phyloP scores from a whole-genome alignment of 2,113 vertebrate genomes.

The Bungarus multicinctus region DNA sequence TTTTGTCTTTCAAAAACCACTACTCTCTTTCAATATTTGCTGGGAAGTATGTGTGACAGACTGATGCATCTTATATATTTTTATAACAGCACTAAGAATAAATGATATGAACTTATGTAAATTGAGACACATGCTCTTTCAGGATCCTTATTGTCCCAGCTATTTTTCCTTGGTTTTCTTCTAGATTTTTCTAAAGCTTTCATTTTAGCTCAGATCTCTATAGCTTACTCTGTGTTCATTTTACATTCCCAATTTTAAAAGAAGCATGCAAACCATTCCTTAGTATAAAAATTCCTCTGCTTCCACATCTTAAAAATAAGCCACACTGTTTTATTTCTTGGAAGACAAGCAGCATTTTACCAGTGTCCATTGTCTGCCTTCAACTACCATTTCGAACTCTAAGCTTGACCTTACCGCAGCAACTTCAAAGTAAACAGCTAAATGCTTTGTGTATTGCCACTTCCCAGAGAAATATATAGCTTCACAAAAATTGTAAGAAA shows the following conservation, averaged over 20 bases:
- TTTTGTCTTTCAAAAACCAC: neutral
- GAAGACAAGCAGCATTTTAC: neutral
- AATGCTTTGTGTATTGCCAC: neutral
- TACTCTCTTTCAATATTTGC: neutral
- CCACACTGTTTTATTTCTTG: neutral
- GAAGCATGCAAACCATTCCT: neutral
- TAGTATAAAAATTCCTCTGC: neutral
- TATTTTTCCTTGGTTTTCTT: neutral
- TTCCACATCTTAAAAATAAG: neutral
- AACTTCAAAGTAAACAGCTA: neutral
- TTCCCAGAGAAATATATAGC: neutral
- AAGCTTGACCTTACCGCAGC: neutral
- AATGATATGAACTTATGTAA: neutral
- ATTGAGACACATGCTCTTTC: fast-evolving
- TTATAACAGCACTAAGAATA: fast-evolving
- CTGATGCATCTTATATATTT: neutral
- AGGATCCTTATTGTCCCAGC: neutral
- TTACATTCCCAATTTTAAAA: neutral
- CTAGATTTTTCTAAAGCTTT: neutral
- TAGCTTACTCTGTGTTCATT: neutral
- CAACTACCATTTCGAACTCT: neutral
- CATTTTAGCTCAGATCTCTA: neutral
- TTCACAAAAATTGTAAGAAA: neutral
- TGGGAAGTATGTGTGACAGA: neutral
- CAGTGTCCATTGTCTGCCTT: neutral